phyloP scores from a whole-genome alignment of 2,113 vertebrate species.

The Shinisaurus crocodilurus region DNA sequence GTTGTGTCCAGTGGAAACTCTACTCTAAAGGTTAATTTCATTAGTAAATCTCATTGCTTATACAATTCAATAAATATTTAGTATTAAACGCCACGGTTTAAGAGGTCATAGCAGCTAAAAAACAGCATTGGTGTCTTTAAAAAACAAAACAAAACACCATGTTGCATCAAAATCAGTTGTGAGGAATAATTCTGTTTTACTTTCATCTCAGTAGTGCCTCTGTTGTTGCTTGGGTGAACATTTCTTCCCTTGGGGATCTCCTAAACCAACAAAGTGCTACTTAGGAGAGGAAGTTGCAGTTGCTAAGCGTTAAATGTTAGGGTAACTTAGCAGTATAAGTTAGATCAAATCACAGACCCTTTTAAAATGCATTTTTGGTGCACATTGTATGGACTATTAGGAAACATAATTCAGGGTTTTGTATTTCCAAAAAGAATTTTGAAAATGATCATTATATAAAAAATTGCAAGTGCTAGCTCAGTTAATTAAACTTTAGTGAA shows the following conservation, averaged over 20 bases:
- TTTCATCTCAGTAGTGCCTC: not conserved
- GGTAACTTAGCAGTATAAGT: not conserved
- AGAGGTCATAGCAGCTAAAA: not conserved
- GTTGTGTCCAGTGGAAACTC: not conserved
- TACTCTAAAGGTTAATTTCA: not conserved
- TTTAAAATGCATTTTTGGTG: not conserved
- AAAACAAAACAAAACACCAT: no score
- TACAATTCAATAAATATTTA: not conserved
- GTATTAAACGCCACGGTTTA: not conserved
- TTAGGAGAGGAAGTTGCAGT: not conserved
- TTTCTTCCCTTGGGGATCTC: not conserved
- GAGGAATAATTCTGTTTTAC: not conserved
- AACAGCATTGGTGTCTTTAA: not conserved
- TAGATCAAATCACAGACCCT: not conserved
- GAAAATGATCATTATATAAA: not conserved
- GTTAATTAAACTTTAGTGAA: not conserved
- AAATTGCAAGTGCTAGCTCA: no score
- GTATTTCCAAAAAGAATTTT: not conserved
- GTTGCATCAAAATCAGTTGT: not conserved
- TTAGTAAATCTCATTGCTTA: not conserved
- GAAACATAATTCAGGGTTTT: not conserved
- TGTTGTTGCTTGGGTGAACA: not conserved
- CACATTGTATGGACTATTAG: not conserved
- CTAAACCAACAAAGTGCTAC: not conserved
- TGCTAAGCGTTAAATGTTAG: not conserved